Evolutionary conservation across 2,888 invertebrate genomes (phyloP).

Genomic region (Abrostola triplasia): DNA sequence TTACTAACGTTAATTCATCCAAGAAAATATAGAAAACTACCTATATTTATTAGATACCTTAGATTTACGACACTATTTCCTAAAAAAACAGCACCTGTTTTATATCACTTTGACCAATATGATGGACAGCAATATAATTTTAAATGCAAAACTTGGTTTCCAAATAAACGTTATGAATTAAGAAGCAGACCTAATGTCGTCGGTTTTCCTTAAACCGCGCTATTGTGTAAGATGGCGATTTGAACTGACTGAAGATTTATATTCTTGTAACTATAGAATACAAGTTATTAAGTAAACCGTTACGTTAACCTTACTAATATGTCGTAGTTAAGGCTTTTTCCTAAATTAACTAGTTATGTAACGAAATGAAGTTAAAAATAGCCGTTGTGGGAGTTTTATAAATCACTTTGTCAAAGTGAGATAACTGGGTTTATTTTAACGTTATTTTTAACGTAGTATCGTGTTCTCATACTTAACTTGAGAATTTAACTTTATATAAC

Average conservation of each 20-base stretch:
- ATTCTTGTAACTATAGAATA: slow-evolving; percentile 36
- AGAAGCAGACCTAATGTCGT: slow-evolving; percentile 13
- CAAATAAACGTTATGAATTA: not conserved
- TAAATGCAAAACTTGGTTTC: not conserved
- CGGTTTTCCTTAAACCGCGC: slow-evolving; percentile 8
- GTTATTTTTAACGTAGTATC: too few species aligned
- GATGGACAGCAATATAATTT: not conserved
- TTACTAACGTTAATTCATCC: too few species aligned
- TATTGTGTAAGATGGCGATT: slow-evolving; percentile 18
- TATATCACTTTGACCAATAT: not conserved
- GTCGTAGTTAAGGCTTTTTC: slow-evolving; percentile 14
- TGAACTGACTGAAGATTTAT: slow-evolving; percentile 13
- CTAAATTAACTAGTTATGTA: slow-evolving; percentile 24
- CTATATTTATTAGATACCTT: too few species aligned
- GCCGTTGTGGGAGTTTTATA: not conserved
- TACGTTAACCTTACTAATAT: slow-evolving; percentile 29
- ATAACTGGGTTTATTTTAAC: too few species aligned
- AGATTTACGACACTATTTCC: not conserved
- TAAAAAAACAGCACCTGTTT: not conserved
- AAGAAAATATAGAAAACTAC: too few species aligned
- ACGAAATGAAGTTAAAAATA: slow-evolving; percentile 8
- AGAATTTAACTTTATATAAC: too few species aligned
- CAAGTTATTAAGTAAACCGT: slow-evolving; percentile 39
- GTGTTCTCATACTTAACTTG: too few species aligned
- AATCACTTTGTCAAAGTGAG: not conserved